phyloP scores from a whole-genome alignment of 1,140 invertebrate genomes.

The Frieseomelitta varia region DNA sequence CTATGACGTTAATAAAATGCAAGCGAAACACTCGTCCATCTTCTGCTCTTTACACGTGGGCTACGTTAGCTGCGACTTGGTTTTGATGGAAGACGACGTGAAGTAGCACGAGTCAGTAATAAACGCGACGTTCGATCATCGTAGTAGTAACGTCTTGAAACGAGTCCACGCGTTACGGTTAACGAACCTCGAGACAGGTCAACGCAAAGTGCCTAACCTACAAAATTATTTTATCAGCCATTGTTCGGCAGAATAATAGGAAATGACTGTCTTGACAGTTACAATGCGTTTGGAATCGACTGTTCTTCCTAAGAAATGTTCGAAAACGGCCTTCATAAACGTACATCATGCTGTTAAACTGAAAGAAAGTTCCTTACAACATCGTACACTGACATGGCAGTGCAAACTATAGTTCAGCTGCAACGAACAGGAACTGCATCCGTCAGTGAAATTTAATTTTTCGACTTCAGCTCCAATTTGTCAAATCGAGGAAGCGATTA shows the following conservation, averaged over 20 bases:
- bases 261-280: not conserved
- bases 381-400: not conserved
- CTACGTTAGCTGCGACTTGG: not conserved
- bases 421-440: not conserved
- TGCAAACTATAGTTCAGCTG: not conserved
- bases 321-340: no score
- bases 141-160: not conserved
- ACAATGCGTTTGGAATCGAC: not conserved
- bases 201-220: not conserved
- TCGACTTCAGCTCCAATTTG: not conserved
- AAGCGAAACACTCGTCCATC: conserved; percentile 19
- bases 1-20: conserved; percentile 22
- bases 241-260: no score
- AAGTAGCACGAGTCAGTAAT: conserved; percentile 33
- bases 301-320: not conserved
- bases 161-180: no score
- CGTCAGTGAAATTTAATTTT: conserved; percentile 5
- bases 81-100: conserved; percentile 3
- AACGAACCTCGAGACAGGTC: not conserved
- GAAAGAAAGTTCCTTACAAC: not conserved
- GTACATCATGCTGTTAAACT: no score
- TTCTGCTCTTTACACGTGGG: not conserved
- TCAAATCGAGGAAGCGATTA: not conserved
- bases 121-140: not conserved
- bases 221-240: not conserved